A percentile compares a stretch with the other conserved stretches of the same genome.
Evolutionary conservation across 2,888 invertebrate species (phyloP).

Genomic region (Yponomeuta plumbellus): DNA sequence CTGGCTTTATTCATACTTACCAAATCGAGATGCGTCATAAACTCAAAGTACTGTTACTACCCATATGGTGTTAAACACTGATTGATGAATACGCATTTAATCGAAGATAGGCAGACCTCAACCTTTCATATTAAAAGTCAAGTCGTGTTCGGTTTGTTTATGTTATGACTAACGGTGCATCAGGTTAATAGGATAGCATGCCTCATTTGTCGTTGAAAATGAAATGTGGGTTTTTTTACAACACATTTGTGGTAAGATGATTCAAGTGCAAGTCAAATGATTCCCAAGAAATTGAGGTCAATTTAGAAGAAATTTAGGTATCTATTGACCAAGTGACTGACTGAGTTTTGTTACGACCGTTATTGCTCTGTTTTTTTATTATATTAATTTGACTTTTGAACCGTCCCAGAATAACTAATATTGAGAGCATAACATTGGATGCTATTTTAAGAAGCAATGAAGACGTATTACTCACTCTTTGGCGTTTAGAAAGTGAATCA

Average conservation of each 20-base stretch:
- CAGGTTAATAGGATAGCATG: not conserved
- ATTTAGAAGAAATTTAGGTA: no score
- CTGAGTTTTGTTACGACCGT: not conserved
- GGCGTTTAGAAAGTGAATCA: not conserved
- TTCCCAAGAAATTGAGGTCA: no score
- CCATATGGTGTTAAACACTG: not conserved
- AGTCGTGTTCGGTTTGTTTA: not conserved
- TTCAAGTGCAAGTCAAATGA: no score
- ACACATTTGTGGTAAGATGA: no score
- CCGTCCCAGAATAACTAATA: not conserved
- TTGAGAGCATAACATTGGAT: not conserved
- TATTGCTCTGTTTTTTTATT: not conserved
- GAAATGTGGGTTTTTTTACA: not conserved
- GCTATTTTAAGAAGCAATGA: not conserved
- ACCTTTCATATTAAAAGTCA: not conserved
- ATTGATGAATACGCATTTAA: not conserved
- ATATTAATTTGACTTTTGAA: not conserved
- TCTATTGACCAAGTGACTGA: not conserved
- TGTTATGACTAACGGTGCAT: not conserved
- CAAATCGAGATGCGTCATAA: not conserved
- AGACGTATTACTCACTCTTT: not conserved
- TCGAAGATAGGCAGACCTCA: not conserved
- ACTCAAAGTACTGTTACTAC: not conserved
- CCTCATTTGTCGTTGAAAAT: not conserved
- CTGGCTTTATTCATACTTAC: not conserved